These are phyloP conservation scores for Rhinolophus ferrumequinum DNA, from an alignment of 2,113 vertebrate species.

Conservation along the genomic window DNA sequence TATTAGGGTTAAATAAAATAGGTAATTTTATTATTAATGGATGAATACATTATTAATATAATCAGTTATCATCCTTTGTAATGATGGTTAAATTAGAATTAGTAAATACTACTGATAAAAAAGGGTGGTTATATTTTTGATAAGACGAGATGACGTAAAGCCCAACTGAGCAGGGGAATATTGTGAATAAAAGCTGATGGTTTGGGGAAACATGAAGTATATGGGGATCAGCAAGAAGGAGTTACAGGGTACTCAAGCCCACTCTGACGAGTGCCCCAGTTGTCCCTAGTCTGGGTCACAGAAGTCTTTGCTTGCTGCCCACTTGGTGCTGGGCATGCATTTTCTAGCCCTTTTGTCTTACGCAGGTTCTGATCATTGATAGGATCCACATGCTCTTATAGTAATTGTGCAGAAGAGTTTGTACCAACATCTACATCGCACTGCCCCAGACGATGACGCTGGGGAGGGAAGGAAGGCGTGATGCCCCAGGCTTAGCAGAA, in stretches of 20 bases:
- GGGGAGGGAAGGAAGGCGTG: neutral
- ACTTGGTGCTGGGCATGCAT: neutral
- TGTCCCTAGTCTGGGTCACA: neutral
- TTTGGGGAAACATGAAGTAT: neutral
- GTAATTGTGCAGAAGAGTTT: neutral
- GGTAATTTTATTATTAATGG: neutral
- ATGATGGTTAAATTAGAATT: neutral
- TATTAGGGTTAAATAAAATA: neutral
- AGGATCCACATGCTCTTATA: neutral
- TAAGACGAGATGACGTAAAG: neutral
- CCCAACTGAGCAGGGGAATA: neutral
- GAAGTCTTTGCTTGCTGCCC: neutral
- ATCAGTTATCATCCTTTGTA: neutral
- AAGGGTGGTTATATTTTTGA: neutral
- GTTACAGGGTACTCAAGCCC: neutral
- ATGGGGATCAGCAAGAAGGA: neutral
- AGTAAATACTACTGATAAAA: neutral
- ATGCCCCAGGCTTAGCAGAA: too few relatives aligned
- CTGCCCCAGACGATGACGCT: too few relatives aligned
- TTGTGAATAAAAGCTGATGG: neutral
- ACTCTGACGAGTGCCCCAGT: rapidly evolving
- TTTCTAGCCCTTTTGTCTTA: neutral
- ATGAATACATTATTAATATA: neutral
- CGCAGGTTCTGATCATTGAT: neutral
- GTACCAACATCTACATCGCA: neutral